A percentile compares a stretch with the other conserved stretches of the same genome.
Conservation (phyloP, 2,888 invertebrate species). For the Pogonocherus hispidulus region DNA sequence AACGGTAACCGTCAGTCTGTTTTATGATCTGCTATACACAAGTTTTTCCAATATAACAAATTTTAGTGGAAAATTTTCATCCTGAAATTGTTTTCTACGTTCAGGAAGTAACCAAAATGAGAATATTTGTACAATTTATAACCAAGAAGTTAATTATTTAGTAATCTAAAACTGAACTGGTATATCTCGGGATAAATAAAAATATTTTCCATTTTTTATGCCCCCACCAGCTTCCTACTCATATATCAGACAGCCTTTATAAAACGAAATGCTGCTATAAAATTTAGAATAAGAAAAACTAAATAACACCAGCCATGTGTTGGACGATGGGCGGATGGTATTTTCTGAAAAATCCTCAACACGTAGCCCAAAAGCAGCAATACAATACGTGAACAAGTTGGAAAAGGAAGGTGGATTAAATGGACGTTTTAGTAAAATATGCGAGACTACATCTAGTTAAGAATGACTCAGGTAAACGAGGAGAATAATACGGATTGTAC, state of each 20-base stretch:
- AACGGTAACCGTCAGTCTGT: too few species aligned
- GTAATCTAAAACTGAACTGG: too few species aligned
- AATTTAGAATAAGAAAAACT: conserved; percentile 59
- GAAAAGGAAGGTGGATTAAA: conserved; percentile 32
- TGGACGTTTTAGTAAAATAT: conserved; percentile 36
- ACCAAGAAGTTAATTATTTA: too few species aligned
- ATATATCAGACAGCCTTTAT: conserved; percentile 32
- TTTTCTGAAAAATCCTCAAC: conserved; percentile 26
- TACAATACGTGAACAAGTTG: conserved; percentile 7
- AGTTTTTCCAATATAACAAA: too few species aligned
- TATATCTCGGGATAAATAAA: background rate
- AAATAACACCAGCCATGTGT: conserved; percentile 56
- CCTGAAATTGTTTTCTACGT: too few species aligned
- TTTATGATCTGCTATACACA: too few species aligned
- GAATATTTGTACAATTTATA: too few species aligned
- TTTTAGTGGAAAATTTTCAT: too few species aligned
- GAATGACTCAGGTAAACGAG: conserved; percentile 56
- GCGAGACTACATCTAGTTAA: conserved; percentile 53
- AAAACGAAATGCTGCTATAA: conserved; percentile 49
- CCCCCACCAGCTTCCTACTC: conserved; percentile 4
- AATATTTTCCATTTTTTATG: background rate
- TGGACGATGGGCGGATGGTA: conserved; percentile 34
- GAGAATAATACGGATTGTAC: conserved; percentile 34
- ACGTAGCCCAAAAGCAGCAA: conserved; percentile 16
- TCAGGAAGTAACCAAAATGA: too few species aligned